A percentile compares a stretch with the other conserved stretches of the same genome.
These are phyloP conservation scores for Lypha dubia DNA, from an alignment of 2,888 invertebrate genomes.

Conservation along the genomic window DNA sequence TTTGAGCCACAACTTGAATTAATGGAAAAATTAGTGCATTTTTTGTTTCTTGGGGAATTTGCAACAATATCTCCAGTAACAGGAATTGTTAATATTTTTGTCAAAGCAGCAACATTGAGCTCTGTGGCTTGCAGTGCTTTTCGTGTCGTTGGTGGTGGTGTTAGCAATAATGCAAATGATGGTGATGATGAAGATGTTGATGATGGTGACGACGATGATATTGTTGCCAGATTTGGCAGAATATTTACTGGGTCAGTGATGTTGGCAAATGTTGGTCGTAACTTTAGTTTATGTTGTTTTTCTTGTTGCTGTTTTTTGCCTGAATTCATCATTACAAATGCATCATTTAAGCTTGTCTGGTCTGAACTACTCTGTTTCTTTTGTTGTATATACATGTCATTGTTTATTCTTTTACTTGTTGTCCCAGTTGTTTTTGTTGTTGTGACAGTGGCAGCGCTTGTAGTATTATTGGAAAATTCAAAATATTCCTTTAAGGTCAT, in stretches of 20 bases:
- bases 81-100: constrained; percentile 52
- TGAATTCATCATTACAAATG: constrained; percentile 32
- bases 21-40: constrained; percentile 70
- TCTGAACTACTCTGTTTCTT: constrained; percentile 36
- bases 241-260: constrained; percentile 56
- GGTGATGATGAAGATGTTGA: constrained; percentile 22
- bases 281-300: constrained; percentile 36
- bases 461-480: constrained; percentile 27
- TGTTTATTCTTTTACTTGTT: constrained; percentile 56
- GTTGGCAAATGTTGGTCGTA: constrained; percentile 47
- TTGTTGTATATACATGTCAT: constrained; percentile 48
- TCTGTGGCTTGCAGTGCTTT: constrained; percentile 15
- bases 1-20: constrained; percentile 70
- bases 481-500: constrained; percentile 61
- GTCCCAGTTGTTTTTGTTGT: constrained; percentile 15
- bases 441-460: constrained; percentile 17
- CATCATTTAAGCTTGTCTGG: constrained; percentile 40
- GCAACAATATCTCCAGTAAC: constrained; percentile 48
- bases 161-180: constrained; percentile 26
- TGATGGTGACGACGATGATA: constrained; percentile 24
- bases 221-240: constrained; percentile 46
- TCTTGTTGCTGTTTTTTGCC: constrained; percentile 34
- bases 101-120: constrained; percentile 9
- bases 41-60: constrained; percentile 50
- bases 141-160: constrained; percentile 30